Conservation (phyloP, 2,888 invertebrate species). For the Dioctria linearis region DNA sequence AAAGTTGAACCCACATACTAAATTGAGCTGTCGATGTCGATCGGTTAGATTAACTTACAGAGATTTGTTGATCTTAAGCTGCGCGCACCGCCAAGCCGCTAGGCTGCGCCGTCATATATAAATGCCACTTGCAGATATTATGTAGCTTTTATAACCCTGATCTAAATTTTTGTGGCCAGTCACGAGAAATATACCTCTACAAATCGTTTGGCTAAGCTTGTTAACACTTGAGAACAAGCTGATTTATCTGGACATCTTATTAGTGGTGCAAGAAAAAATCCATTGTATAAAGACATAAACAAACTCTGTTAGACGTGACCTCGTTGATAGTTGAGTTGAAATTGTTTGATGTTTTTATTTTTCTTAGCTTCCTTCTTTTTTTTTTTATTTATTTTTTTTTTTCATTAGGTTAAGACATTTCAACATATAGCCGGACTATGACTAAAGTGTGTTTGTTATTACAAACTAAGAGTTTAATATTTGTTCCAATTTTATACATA, state of each 20-base stretch:
- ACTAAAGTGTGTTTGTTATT: too few species aligned
- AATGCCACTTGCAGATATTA: constrained; percentile 28
- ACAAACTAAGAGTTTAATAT: too few species aligned
- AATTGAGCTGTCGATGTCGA: too few species aligned
- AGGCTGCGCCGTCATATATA: background rate
- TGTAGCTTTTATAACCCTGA: constrained; percentile 12
- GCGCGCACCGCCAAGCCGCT: too few species aligned
- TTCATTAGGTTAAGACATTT: too few species aligned
- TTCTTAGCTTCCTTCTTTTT: too few species aligned
- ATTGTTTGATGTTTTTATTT: too few species aligned
- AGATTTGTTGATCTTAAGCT: too few species aligned
- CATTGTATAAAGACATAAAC: background rate
- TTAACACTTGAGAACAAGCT: constrained; percentile 25
- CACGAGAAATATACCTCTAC: background rate
- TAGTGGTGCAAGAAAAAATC: background rate
- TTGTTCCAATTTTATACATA: background rate
- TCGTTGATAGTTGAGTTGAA: too few species aligned
- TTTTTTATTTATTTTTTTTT: too few species aligned
- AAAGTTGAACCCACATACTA: background rate
- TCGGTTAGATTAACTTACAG: too few species aligned
- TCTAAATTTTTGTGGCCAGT: constrained; percentile 28
- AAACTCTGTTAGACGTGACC: background rate
- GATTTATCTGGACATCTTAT: constrained; percentile 19
- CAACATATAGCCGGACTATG: too few species aligned
- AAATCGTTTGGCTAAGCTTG: constrained; percentile 13